Conservation (phyloP, 1,140 invertebrate species). For the Magallana gigas region DNA sequence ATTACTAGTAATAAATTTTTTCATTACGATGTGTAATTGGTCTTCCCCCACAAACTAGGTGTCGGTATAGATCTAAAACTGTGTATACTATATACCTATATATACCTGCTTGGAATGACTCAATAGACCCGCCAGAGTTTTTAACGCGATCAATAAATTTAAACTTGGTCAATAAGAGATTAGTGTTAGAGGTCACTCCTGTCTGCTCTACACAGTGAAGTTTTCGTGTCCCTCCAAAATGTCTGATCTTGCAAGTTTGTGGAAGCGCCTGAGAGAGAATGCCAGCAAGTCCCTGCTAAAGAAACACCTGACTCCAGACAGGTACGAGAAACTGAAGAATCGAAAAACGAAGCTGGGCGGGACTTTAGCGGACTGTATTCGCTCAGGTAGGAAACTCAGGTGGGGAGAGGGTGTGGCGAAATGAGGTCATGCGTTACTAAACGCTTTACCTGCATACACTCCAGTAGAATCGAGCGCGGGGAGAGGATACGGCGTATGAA, state of each 20-base stretch:
- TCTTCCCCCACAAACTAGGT: too few species aligned
- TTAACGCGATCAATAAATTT: not conserved
- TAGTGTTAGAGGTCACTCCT: not conserved
- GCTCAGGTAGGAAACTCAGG: conserved; percentile 48
- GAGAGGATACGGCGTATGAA: too few species aligned
- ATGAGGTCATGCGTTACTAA: too few species aligned
- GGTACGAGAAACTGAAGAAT: conserved; percentile 56
- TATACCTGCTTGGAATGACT: not conserved
- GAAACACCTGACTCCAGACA: conserved; percentile 56
- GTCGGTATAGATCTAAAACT: too few species aligned
- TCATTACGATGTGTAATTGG: too few species aligned
- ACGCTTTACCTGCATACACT: too few species aligned
- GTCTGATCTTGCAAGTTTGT: conserved; percentile 47
- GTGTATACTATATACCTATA: too few species aligned
- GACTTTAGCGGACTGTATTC: conserved; percentile 59
- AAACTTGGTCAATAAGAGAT: not conserved
- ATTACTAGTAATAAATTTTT: too few species aligned
- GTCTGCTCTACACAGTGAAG: too few species aligned
- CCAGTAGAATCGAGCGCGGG: too few species aligned
- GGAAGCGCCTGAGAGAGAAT: conserved; percentile 39
- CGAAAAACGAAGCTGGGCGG: conserved; percentile 54
- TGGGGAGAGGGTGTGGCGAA: too few species aligned
- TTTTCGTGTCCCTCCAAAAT: not conserved
- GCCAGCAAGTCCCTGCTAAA: conserved; percentile 52
- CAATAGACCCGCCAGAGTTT: not conserved